Conservation (phyloP, 2,888 invertebrate genomes). For the Bedellia somnulentella region DNA sequence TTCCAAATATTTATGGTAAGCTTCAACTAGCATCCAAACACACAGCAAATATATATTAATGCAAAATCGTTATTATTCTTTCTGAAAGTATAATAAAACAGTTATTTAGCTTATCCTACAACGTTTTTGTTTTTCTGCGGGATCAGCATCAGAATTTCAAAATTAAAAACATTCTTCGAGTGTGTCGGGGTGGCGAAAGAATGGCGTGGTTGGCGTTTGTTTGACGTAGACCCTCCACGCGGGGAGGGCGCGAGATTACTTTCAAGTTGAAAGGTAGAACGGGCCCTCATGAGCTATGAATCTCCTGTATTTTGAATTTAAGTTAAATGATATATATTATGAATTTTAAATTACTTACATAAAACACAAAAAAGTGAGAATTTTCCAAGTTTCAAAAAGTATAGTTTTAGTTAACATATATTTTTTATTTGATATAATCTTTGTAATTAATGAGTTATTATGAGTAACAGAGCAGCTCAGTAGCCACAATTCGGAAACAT, state of each 20-base stretch:
- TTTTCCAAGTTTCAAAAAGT: no score
- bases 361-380: no score
- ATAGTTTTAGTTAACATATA: no score
- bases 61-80: no score
- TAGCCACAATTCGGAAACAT: no score
- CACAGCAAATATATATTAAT: no score
- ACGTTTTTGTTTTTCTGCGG: constrained; percentile 41
- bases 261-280: constrained; percentile 62
- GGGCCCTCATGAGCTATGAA: constrained; percentile 56
- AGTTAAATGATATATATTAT: no score
- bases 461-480: no score
- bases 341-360: no score
- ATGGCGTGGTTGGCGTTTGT: constrained; percentile 38
- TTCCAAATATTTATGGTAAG: constrained; percentile 61
- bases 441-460: no score
- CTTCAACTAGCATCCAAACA: no score
- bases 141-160: constrained; percentile 58
- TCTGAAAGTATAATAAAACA: constrained; percentile 28
- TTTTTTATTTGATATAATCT: no score
- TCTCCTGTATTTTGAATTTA: constrained; percentile 61
- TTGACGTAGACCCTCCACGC: constrained; percentile 56
- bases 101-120: constrained; percentile 39
- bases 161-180: constrained; percentile 61
- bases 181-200: constrained; percentile 50
- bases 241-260: constrained; percentile 56